Percentiles rank a stretch among this genome's conserved stretches.
phyloP scores from a whole-genome alignment of 2,797 vertebrate genomes.

The Borostomias antarcticus region DNA sequence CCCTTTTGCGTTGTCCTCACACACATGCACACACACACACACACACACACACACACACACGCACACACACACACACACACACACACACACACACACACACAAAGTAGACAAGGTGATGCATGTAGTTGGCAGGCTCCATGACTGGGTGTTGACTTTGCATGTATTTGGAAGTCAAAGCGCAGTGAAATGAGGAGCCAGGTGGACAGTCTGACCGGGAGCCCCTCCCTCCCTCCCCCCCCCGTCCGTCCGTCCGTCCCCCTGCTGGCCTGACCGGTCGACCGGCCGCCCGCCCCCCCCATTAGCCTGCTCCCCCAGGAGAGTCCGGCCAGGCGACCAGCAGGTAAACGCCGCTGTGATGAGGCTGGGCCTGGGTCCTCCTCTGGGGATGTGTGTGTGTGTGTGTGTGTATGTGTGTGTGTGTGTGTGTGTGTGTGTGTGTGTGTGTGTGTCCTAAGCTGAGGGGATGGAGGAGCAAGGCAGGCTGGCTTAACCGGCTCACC shows the following conservation, averaged over 20 bases:
- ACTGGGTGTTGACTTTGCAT: conserved; percentile 38
- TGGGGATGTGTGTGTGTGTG: conserved; percentile 59
- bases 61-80: no score
- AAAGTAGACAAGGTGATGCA: conserved; percentile 23
- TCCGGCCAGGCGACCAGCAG: conserved; percentile 45
- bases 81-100: conserved; percentile 11
- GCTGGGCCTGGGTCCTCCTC: conserved; percentile 48
- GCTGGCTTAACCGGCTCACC: conserved; percentile 70
- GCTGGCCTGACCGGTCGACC: neutral
- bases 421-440: no score
- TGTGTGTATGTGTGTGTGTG: no score
- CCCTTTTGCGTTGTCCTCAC: no score
- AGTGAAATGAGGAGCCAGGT: conserved; percentile 48
- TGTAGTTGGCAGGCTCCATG: conserved; percentile 39
- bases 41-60: conserved; percentile 4
- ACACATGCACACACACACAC: no score
- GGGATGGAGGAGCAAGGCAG: conserved; percentile 69
- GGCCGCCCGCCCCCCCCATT: conserved; percentile 6
- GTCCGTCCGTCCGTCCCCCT: conserved; percentile 27
- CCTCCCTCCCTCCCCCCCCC: conserved; percentile 1
- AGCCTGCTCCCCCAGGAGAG: conserved; percentile 40
- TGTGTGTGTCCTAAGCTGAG: conserved; percentile 63
- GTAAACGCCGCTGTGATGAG: conserved; percentile 61
- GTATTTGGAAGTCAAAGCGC: conserved; percentile 60
- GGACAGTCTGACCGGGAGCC: conserved; percentile 16